A percentile compares a stretch with the other conserved stretches of the same genome.
These are phyloP conservation scores for Cydia amplana DNA, from an alignment of 1,140 invertebrate species.

Conservation along the genomic window DNA sequence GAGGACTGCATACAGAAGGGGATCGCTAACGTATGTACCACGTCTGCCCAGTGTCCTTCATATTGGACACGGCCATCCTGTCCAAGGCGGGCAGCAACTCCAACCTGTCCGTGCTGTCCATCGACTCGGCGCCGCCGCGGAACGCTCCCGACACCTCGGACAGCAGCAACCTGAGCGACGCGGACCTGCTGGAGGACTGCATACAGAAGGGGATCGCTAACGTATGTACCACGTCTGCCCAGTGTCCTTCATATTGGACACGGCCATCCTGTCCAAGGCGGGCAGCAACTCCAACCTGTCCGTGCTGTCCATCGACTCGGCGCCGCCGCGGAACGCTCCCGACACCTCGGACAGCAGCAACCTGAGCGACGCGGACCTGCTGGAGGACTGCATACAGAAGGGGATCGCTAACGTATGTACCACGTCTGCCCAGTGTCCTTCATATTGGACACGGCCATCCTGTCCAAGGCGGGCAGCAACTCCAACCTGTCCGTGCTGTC, in stretches of 20 bases:
- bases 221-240: conserved; percentile 53
- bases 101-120: conserved; percentile 86
- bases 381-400: conserved; percentile 88
- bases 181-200: conserved; percentile 87
- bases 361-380: conserved; percentile 83
- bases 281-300: conserved; percentile 75
- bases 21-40: conserved; percentile 59
- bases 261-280: neutral
- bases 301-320: conserved; percentile 81
- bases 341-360: conserved; percentile 79
- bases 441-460: neutral
- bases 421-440: conserved; percentile 74
- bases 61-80: neutral
- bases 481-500: conserved; percentile 85
- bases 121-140: conserved; percentile 69
- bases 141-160: conserved; percentile 53
- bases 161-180: conserved; percentile 82
- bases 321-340: conserved; percentile 37
- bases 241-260: conserved; percentile 69
- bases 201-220: conserved; percentile 82
- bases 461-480: conserved; percentile 87
- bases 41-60: conserved; percentile 74
- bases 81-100: conserved; percentile 90
- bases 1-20: conserved; percentile 87
- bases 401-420: conserved; percentile 63